Evolutionary conservation across 2,797 vertebrate species (phyloP).

Genomic region (Sebastes vulpes): DNA sequence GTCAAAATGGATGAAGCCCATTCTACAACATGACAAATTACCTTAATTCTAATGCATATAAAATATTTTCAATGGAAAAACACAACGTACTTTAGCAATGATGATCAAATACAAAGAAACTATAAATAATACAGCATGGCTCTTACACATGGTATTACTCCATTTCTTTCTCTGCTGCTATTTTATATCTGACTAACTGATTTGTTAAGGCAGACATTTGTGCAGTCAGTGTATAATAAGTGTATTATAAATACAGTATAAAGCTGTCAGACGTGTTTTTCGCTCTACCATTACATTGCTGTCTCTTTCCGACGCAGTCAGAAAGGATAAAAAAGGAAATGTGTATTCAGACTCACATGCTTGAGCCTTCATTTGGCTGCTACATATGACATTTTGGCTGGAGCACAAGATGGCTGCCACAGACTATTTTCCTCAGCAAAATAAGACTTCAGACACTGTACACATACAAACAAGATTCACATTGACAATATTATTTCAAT

Average conservation of each 20-base stretch:
- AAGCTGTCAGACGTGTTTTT: background rate
- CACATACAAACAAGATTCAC: background rate
- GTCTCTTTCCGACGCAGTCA: background rate
- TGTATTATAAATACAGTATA: background rate
- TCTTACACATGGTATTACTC: no score
- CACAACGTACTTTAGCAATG: no score
- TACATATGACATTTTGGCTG: constrained; percentile 20
- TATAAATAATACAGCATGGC: no score
- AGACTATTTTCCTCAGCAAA: background rate
- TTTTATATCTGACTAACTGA: background rate
- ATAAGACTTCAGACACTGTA: background rate
- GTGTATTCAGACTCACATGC: background rate
- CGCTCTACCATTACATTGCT: background rate
- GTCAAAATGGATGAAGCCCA: no score
- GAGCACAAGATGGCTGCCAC: constrained; percentile 11
- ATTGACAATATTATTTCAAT: background rate
- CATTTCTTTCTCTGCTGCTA: no score
- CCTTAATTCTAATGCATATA: no score
- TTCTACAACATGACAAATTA: no score
- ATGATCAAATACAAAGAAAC: no score
- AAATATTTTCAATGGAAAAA: no score
- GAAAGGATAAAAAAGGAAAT: background rate
- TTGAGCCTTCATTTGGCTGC: constrained; percentile 19
- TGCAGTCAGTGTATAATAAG: background rate
- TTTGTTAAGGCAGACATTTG: background rate